A percentile compares a stretch with the other conserved stretches of the same genome.
phyloP scores from a whole-genome alignment of 2,888 invertebrate genomes.

The Cryptocephalus moraei region DNA sequence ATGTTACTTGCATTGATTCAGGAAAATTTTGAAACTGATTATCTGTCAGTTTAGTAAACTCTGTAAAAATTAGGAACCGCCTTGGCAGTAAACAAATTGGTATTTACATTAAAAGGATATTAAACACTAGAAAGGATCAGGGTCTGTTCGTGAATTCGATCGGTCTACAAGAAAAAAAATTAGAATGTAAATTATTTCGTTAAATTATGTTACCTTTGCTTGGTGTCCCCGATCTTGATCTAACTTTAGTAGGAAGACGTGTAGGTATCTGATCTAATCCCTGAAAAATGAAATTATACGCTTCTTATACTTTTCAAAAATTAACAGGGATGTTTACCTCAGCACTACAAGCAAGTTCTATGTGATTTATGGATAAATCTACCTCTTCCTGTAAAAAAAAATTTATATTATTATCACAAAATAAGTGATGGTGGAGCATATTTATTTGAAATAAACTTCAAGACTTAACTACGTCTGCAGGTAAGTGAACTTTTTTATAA shows the following conservation, averaged over 20 bases:
- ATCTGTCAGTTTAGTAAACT: too few species aligned
- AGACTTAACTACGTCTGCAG: too few species aligned
- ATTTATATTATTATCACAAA: background rate
- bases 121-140: conserved; percentile 19
- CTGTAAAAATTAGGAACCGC: too few species aligned
- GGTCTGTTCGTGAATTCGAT: conserved; percentile 17
- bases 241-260: conserved; percentile 38
- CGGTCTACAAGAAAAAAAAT: conserved; percentile 18
- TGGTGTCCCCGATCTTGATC: conserved; percentile 30
- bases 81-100: conserved; percentile 4
- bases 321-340: conserved; percentile 18
- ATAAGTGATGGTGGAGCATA: too few species aligned
- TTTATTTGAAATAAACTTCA: too few species aligned
- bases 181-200: too few species aligned
- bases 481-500: too few species aligned
- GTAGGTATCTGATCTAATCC: conserved; percentile 57
- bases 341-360: conserved; percentile 24
- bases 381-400: conserved; percentile 5
- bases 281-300: conserved; percentile 20
- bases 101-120: conserved; percentile 5
- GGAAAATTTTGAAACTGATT: too few species aligned
- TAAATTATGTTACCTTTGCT: conserved; percentile 24
- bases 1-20: too few species aligned
- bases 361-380: conserved; percentile 4
- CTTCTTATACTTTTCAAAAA: background rate